Base-by-base conservation (phyloP, 1,140 invertebrate genomes). In the Aphelenchoides besseyi region DNA sequence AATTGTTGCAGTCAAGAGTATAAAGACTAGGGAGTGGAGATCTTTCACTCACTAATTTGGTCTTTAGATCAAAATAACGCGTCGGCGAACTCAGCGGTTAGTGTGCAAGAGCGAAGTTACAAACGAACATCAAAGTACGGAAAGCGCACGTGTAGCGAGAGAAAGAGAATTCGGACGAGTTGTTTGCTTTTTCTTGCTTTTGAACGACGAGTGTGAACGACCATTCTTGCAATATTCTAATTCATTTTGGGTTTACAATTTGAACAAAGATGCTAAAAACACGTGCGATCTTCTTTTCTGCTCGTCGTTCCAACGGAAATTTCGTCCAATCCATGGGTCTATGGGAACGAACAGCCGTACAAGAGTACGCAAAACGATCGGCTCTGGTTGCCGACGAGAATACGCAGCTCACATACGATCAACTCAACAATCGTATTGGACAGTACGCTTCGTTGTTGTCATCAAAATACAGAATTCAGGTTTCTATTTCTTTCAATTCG, bases 401-500 rank as follows among this genome's bases (percentile, higher is more conserved):
- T 0, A 59, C 28, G 0, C 35, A 55, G 2, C 26, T 66, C 2
- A 81, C 77, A 9, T 82, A 84, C 48, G 72, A 73, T n/a, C 72
- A 78, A 23, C 68, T 82, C 26, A 73, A 76, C 28, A 66, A 68
- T 32, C 41, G 66, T 57, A 67, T 76, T 29, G 80, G 80, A 9
- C 75, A 76, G 41, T 82, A 73, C 73, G 74, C 76, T 2, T 52
- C 71, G 9, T 28, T 81, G 26, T 69, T 82, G 16, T 72, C 59
- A 33, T 53, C 55, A 52, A 74, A 83, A 67, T 82, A 80, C 59
- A 78, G 73, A 26, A 59, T 81, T 16, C 35, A 70, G 62, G 78
- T 79, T 18, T 32, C 18, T 53, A 30, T 69, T 16, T 28, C n/a
- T 76, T 72, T 2, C 32, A 41, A 16, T 55, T 32, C 8, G 12